These are phyloP conservation scores for Cheumatopsyche charites DNA, from an alignment of 1,140 invertebrate species.

Conservation along the genomic window DNA sequence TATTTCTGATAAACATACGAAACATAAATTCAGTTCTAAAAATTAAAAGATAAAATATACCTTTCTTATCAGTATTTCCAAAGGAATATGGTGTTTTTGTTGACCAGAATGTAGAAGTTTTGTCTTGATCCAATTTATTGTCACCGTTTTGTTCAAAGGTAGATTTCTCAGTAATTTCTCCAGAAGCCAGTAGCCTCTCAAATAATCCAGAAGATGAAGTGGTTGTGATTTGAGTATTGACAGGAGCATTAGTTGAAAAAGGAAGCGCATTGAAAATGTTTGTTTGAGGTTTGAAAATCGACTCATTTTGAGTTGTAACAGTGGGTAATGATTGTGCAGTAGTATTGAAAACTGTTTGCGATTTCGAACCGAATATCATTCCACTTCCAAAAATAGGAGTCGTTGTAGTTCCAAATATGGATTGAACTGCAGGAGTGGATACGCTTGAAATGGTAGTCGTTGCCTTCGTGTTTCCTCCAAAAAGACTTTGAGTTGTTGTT, in stretches of 20 bases:
- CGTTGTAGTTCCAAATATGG: neutral
- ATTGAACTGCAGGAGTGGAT: neutral
- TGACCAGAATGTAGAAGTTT: neutral
- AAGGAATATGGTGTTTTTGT: neutral
- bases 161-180: neutral
- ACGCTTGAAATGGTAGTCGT: neutral
- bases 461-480: neutral
- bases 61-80: neutral
- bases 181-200: neutral
- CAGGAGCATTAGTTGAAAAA: slow-evolving; percentile 29
- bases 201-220: neutral
- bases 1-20: neutral
- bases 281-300: slow-evolving; percentile 19
- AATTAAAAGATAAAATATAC: no score
- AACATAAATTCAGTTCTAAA: no score
- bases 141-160: neutral
- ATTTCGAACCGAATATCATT: slow-evolving; percentile 29
- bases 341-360: neutral
- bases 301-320: neutral
- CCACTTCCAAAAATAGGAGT: neutral
- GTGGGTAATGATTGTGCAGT: neutral
- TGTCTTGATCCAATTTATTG: neutral
- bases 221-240: neutral
- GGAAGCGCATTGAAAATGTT: slow-evolving; percentile 53
- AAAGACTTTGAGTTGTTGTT: neutral